A percentile compares a stretch with the other conserved stretches of the same genome.
phyloP scores from a whole-genome alignment of 2,888 invertebrate genomes.

The Cotesia congregata region DNA sequence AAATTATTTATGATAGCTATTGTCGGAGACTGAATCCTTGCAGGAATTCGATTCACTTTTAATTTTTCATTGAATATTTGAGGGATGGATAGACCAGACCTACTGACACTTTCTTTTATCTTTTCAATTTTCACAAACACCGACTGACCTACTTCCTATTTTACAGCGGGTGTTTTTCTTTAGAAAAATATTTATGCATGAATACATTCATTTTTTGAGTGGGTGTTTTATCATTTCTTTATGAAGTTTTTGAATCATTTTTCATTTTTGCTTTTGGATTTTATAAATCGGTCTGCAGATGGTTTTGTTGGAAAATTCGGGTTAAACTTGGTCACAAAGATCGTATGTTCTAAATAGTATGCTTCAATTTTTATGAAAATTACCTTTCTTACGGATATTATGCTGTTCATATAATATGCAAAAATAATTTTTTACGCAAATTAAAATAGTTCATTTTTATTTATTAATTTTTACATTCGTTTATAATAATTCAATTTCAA shows the following conservation, averaged over 20 bases:
- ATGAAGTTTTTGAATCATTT: background rate
- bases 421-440: too few species aligned
- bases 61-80: background rate
- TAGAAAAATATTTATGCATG: background rate
- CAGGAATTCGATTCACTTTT: too few species aligned
- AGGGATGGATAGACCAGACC: background rate
- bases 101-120: constrained; percentile 27
- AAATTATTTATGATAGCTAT: background rate
- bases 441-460: too few species aligned
- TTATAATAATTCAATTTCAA: too few species aligned
- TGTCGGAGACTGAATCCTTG: background rate
- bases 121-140: constrained; percentile 27
- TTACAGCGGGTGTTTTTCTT: background rate
- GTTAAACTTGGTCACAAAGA: background rate
- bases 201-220: background rate
- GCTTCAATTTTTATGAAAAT: too few species aligned
- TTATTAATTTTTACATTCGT: too few species aligned
- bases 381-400: too few species aligned
- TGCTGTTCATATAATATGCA: too few species aligned
- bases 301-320: background rate
- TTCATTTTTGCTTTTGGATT: background rate
- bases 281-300: background rate
- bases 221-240: background rate
- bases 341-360: too few species aligned
- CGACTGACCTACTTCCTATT: constrained; percentile 8